Evolutionary conservation across 2,113 vertebrate species (phyloP).

Genomic region (Pleuronectes platessa): DNA sequence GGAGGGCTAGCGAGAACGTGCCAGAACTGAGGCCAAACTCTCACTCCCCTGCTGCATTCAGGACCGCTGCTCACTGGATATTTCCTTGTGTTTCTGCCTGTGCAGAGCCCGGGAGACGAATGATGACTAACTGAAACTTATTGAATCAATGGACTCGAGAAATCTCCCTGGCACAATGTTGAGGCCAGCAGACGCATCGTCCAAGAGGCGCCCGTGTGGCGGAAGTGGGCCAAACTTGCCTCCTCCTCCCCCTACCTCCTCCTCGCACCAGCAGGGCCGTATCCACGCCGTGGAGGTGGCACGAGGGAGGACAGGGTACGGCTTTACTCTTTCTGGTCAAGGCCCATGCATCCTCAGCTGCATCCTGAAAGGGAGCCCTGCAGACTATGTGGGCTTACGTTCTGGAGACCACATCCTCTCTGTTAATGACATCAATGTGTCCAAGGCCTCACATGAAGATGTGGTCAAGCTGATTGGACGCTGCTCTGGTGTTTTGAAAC

Average conservation of each 20-base stretch:
- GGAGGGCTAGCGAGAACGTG: constrained; percentile 33
- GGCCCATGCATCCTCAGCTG: constrained; percentile 93
- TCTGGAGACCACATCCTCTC: constrained; percentile 93
- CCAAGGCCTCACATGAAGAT: constrained; percentile 95
- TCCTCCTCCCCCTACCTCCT: constrained; percentile 19
- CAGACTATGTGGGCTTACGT: constrained; percentile 91
- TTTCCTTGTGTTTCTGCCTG: constrained; percentile 17
- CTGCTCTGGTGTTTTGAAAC: constrained; percentile 91
- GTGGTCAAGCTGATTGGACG: constrained; percentile 96
- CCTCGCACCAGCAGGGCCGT: constrained; percentile 69
- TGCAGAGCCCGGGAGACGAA: background rate
- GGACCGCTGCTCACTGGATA: constrained; percentile 32
- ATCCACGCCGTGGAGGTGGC: constrained; percentile 92
- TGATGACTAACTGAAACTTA: constrained; percentile 45
- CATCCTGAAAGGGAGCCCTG: constrained; percentile 93
- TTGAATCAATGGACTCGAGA: constrained; percentile 51
- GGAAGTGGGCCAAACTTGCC: constrained; percentile 56
- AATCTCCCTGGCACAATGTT: constrained; percentile 83
- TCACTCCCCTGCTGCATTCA: constrained; percentile 74
- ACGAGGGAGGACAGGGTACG: constrained; percentile 92
- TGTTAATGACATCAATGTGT: constrained; percentile 94
- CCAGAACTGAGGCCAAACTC: constrained; percentile 58
- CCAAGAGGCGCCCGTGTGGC: constrained; percentile 66
- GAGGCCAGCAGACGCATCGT: constrained; percentile 82
- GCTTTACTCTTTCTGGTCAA: constrained; percentile 94